Conservation (phyloP, 2,888 invertebrate species). For the Plagodis dolabraria region DNA sequence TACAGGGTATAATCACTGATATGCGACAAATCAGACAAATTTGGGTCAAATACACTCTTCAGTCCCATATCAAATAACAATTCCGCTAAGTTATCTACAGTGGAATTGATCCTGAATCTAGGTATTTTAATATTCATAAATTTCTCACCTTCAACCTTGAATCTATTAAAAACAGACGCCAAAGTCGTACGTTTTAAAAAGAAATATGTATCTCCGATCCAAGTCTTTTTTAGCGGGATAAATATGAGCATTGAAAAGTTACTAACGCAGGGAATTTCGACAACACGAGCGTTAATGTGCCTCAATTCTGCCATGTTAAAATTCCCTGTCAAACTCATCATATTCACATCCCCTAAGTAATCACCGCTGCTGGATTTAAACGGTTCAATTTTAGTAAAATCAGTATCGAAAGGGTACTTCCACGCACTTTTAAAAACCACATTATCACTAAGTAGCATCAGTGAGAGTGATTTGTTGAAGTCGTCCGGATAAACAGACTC, state of each 20-base stretch:
- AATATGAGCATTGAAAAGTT: slow-evolving; percentile 61
- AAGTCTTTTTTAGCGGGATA: slow-evolving; percentile 46
- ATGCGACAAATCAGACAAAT: slow-evolving; percentile 52
- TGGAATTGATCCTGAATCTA: slow-evolving; percentile 56
- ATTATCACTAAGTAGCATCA: slow-evolving; percentile 58
- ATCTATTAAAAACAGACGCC: slow-evolving; percentile 56
- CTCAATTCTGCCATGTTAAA: slow-evolving; percentile 55
- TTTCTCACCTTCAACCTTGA: slow-evolving; percentile 41
- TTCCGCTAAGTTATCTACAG: slow-evolving; percentile 60
- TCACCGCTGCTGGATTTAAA: slow-evolving; percentile 40
- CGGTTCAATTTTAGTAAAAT: slow-evolving; percentile 42
- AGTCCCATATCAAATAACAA: slow-evolving; percentile 68
- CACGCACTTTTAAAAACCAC: slow-evolving; percentile 60
- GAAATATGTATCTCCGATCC: slow-evolving; percentile 55
- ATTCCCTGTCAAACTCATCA: slow-evolving; percentile 63
- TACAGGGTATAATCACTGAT: slow-evolving; percentile 59
- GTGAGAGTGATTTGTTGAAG: slow-evolving; percentile 46
- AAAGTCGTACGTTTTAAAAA: slow-evolving; percentile 53
- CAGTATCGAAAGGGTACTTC: slow-evolving; percentile 57
- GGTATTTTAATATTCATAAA: slow-evolving; percentile 61
- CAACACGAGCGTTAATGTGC: slow-evolving; percentile 51
- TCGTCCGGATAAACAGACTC: slow-evolving; percentile 53
- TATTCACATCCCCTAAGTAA: slow-evolving; percentile 52
- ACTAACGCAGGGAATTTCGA: slow-evolving; percentile 57
- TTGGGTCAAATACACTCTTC: slow-evolving; percentile 59